Conservation (phyloP, 2,797 vertebrate species). For the Clarias pachynema region DNA sequence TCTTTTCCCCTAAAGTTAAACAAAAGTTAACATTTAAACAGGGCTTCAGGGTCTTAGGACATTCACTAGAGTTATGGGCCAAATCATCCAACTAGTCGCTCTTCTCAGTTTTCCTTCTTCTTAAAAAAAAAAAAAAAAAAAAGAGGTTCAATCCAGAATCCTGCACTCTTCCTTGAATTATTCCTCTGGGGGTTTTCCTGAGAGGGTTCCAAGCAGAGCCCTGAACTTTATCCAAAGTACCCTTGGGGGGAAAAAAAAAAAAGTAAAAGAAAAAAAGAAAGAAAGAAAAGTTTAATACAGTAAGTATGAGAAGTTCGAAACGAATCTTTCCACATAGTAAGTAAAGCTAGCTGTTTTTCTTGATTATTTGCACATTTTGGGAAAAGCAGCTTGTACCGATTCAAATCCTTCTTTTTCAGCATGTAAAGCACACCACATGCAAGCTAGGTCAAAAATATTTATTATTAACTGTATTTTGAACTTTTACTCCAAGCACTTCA, state of each 20-base stretch:
- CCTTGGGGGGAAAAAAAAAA: not conserved
- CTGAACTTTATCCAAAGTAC: not conserved
- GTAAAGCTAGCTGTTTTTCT: not conserved
- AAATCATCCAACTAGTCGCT: not conserved
- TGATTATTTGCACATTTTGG: not conserved
- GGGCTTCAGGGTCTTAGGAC: slow-evolving; percentile 19
- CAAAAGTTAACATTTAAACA: slow-evolving; percentile 25
- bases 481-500: not conserved
- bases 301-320: not conserved
- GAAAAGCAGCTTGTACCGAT: not conserved
- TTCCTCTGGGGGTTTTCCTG: not conserved
- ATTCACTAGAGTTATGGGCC: not conserved
- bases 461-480: not conserved
- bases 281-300: not conserved
- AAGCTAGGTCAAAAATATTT: not conserved
- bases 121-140: not conserved
- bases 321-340: not conserved
- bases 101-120: not conserved
- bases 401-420: not conserved
- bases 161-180: not conserved
- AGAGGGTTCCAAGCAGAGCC: not conserved
- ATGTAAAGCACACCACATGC: not conserved
- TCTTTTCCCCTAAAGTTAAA: slow-evolving; percentile 14
- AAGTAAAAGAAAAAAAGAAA: too few species aligned
- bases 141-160: not conserved